Base-by-base conservation (phyloP, 1,140 invertebrate genomes). In the Drosophila punjabiensis region DNA sequence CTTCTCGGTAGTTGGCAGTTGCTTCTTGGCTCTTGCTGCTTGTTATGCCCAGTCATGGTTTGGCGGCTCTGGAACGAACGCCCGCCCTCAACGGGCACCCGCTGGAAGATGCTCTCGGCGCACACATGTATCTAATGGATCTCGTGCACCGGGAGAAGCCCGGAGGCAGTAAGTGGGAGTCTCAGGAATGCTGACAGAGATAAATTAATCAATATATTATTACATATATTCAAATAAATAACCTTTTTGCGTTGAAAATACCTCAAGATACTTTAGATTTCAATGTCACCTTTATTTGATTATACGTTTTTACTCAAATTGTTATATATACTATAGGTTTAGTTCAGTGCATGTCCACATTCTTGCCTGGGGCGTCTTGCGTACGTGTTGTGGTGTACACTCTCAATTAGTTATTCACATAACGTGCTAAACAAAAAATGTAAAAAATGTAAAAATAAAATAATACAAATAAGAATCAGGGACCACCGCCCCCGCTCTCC, bases 331-430 rank as follows among this genome's bases (percentile, higher is more conserved):
- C n/a, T 10, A 37, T 10, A 10, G 8, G 20, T 56, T 20, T 16
- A 9, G 37, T 68, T 68, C 20, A 55, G 71, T 62, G 73, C 59
- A 73, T 53, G 33, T 7, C 16, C 35, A 60, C 30, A 64, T 50
- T 64, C 53, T 39, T 47, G 62, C 35, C 37, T 33, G 20, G 33
- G 61, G 55, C 28, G 53, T 28, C 37, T 24, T 41, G 9, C 28
- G 43, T 81, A 75, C 64, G 63, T 77, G 71, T 64, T 78, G 74
- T 60, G 79, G 70, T 88, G 64, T 83, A 73, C 84, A 30, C 71
- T 77, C 81, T 87, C 84, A 87, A 87, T 88, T 87, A 87, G 84
- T 84, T 88, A 88, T 88, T 88, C 81, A 84, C 71, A 81, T 84
- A 87, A 88, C 84, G 73, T 84, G 84, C 85, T 89, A 81, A 87